Evolutionary conservation across 2,797 vertebrate genomes (phyloP).

Genomic region (Cynodonichthys magdalenae): DNA sequence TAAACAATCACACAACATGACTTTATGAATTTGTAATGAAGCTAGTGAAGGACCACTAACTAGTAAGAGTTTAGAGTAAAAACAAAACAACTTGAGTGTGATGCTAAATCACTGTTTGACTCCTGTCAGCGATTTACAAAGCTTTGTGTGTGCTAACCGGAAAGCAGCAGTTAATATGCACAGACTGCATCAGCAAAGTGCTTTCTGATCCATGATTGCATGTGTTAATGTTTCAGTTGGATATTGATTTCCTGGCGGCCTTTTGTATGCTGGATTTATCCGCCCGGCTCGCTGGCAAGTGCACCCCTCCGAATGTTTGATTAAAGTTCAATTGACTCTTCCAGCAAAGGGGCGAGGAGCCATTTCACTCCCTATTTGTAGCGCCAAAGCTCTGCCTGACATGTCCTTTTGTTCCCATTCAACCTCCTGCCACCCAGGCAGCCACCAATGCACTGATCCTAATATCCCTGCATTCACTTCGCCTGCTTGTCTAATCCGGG

Average conservation of each 20-base stretch:
- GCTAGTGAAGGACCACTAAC: constrained; percentile 30
- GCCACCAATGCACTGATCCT: constrained; percentile 82
- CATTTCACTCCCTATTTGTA: constrained; percentile 86
- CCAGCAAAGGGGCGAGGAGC: constrained; percentile 83
- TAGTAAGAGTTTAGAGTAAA: constrained; percentile 42
- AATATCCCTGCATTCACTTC: constrained; percentile 84
- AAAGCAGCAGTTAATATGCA: constrained; percentile 85
- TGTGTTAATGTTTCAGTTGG: constrained; percentile 93
- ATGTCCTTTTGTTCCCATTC: constrained; percentile 90
- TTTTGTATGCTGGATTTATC: constrained; percentile 91
- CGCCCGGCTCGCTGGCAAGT: constrained; percentile 77
- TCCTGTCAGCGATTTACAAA: constrained; percentile 59
- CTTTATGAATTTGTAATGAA: constrained; percentile 55
- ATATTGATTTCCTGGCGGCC: constrained; percentile 91
- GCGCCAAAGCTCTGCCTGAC: constrained; percentile 83
- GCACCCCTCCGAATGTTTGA: constrained; percentile 89
- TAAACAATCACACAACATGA: constrained; percentile 40
- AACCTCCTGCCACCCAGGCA: constrained; percentile 90
- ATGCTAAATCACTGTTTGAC: constrained; percentile 61
- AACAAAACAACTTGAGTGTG: constrained; percentile 38
- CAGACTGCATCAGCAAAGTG: constrained; percentile 85
- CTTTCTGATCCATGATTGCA: constrained; percentile 90
- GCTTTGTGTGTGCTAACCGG: constrained; percentile 72
- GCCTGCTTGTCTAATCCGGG: constrained; percentile 84
- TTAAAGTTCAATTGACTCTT: constrained; percentile 93